Base-by-base conservation (phyloP, 2,888 invertebrate species). In the Dastarcus helophoroides region DNA sequence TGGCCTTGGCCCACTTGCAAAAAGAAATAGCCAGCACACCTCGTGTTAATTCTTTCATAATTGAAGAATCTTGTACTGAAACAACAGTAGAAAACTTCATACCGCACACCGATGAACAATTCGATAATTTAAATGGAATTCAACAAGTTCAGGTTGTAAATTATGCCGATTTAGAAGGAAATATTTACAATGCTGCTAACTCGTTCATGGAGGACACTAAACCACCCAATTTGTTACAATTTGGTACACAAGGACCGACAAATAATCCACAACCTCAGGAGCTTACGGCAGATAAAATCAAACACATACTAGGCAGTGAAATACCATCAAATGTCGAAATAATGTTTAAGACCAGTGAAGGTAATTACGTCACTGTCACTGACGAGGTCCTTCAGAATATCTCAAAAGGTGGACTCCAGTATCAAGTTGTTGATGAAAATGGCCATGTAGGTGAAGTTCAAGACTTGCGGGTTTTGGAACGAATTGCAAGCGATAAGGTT, bases 271-370 rank as follows among this genome's bases (percentile, higher is more conserved):
- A 11, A 7, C 13, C 35, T 3, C 39, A 37, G 8, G 41, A 41
- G 14, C 36, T 46, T 22, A 48, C 51, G n/a, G 44, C 51, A 4
- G 53, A 56, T 34, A 57, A 54, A 42, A 48, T 58, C 23, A 56
- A 54, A 33, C 46, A 53, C 24, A 51, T 58, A 28, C 42, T 60
- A 30, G 53, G 51, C 3, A 44, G 58, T n/a, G 59, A 63, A 12
- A 47, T 60, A 19, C 59, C 59, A 6, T 48, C 60, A 2, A 60
- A 65, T 40, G 60, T 65, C 14, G 63, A 75, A 12, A 73, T 76
- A 43, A 67, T 76, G 40, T 72, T 73, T 39, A 73, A 74, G 51
- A 73, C 73, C 2, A 72, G 69, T 13, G 73, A 75, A 41, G 75
- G 75, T 1, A 71, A 71, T 15, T 73, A 72, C 44, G 69, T 75